These are phyloP conservation scores for Pammene fasciana DNA, from an alignment of 2,888 invertebrate species.

Conservation along the genomic window DNA sequence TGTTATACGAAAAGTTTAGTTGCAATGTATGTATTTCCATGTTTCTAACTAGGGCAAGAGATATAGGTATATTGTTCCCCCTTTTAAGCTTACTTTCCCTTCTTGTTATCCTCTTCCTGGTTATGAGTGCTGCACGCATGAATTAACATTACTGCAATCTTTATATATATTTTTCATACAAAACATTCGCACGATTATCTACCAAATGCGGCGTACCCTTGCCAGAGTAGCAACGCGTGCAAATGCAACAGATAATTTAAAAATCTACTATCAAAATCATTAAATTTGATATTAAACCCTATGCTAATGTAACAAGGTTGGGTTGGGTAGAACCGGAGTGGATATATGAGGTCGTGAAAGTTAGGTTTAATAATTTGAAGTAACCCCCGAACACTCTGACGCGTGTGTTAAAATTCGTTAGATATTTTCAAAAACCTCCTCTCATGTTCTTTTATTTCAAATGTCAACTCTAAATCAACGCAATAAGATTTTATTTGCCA, in stretches of 20 bases:
- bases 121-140: slow-evolving; percentile 3
- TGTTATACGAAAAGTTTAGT: too few species aligned
- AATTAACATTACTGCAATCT: slow-evolving; percentile 11
- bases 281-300: neutral
- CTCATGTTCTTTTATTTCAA: neutral
- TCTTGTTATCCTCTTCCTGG: neutral
- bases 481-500: neutral
- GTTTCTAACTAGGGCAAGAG: too few species aligned
- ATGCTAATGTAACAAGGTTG: neutral
- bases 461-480: neutral
- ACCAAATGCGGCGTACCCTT: slow-evolving; percentile 20
- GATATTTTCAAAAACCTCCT: neutral
- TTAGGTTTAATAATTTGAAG: neutral
- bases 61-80: too few species aligned
- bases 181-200: slow-evolving; percentile 33
- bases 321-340: neutral
- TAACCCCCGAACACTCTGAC: neutral
- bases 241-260: neutral
- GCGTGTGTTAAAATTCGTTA: neutral
- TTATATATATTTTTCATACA: slow-evolving; percentile 15
- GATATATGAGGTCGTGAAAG: neutral
- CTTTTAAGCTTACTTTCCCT: neutral
- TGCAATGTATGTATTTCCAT: too few species aligned
- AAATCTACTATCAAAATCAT: neutral
- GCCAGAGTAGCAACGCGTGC: slow-evolving; percentile 17